Conservation (phyloP, 2,888 invertebrate species). For the Yponomeuta malinellus region DNA sequence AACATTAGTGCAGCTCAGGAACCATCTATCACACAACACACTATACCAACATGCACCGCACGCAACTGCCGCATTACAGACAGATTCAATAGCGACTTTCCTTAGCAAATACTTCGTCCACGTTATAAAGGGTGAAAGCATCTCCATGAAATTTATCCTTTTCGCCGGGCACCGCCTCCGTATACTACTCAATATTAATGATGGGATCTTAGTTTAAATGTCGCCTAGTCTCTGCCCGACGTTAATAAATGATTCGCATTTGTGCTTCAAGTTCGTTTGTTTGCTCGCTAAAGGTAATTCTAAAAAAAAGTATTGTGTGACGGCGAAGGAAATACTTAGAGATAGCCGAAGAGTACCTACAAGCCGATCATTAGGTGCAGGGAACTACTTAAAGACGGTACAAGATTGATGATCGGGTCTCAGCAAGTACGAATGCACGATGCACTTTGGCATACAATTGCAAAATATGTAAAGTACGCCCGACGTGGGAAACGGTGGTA, state of each 20-base stretch:
- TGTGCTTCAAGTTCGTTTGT: constrained; percentile 51
- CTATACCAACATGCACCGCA: no score
- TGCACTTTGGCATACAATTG: neutral
- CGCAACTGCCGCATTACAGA: no score
- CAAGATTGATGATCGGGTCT: neutral
- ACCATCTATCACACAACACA: constrained; percentile 12
- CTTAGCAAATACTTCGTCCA: constrained; percentile 54
- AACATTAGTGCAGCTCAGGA: constrained; percentile 26
- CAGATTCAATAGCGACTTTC: constrained; percentile 26
- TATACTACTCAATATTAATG: constrained; percentile 67
- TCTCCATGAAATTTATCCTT: constrained; percentile 63
- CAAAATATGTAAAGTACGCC: neutral
- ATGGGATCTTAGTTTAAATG: constrained; percentile 70
- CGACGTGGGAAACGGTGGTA: no score
- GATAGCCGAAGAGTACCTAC: neutral
- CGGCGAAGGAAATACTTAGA: neutral
- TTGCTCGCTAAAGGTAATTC: neutral
- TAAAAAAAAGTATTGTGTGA: neutral
- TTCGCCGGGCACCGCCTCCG: constrained; percentile 57
- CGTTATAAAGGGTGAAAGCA: constrained; percentile 69
- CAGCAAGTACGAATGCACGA: neutral
- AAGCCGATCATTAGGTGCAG: neutral
- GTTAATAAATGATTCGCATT: constrained; percentile 65
- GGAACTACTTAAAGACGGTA: neutral
- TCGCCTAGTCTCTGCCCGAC: constrained; percentile 60